phyloP scores from a whole-genome alignment of 2,888 invertebrate species.

The Caradrina clavipalpis region DNA sequence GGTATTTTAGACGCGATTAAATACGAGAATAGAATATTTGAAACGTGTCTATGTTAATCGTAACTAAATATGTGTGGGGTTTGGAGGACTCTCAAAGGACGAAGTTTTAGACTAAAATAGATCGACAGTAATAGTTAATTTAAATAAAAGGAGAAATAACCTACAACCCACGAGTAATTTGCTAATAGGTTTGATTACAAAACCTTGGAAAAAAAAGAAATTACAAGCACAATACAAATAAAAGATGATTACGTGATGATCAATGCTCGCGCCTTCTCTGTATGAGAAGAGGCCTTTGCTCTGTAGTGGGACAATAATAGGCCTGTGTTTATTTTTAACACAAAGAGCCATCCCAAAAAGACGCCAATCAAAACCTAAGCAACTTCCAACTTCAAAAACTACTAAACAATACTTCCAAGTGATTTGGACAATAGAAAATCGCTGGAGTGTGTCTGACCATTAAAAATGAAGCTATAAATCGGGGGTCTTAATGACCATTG shows the following conservation, averaged over 20 bases:
- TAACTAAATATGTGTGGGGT: constrained; percentile 26
- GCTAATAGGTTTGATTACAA: too few relatives aligned
- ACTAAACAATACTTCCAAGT: constrained; percentile 49
- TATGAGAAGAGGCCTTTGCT: too few relatives aligned
- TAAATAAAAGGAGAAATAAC: neutral
- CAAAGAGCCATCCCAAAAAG: neutral
- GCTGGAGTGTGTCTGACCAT: constrained; percentile 65
- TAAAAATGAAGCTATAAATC: constrained; percentile 78
- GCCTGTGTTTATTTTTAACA: too few relatives aligned
- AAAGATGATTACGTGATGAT: too few relatives aligned
- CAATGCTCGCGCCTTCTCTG: too few relatives aligned
- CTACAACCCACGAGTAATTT: too few relatives aligned
- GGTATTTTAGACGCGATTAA: constrained; percentile 48
- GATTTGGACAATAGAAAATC: constrained; percentile 56
- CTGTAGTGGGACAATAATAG: too few relatives aligned
- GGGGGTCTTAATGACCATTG: constrained; percentile 72
- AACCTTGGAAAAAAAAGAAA: too few relatives aligned
- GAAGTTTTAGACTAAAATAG: neutral
- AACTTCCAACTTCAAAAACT: constrained; percentile 27
- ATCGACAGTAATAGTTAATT: neutral
- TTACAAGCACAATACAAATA: too few relatives aligned
- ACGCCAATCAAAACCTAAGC: constrained; percentile 3
- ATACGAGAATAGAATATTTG: constrained; percentile 37
- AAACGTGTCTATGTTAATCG: constrained; percentile 21
- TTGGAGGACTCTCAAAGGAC: neutral